Evolutionary conservation across 2,888 invertebrate species (phyloP), one percentile per base, ranked within the genome.

Genomic region (Apotomis turbidana): DNA sequence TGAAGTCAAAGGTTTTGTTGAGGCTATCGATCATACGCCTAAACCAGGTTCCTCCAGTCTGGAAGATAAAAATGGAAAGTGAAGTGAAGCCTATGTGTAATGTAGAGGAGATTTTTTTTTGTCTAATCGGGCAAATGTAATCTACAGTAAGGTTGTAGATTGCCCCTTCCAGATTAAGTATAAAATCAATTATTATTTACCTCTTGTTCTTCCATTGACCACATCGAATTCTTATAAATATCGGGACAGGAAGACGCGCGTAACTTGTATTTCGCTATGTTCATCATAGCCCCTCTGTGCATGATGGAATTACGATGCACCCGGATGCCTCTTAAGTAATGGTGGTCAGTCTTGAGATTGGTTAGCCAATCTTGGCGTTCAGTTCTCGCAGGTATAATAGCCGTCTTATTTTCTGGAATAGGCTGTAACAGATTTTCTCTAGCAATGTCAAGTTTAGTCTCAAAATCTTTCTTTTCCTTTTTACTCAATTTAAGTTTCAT

Each of bases 231-330:
- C 77, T 95, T 95, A 83, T 96, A 97, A 82, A 98, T 97, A 87
- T 98, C 97, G 0, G 98, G 98, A 85, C 98, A 98, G 60, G 98
- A 98, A n/a, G 97, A 97, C 1, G 98, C 97, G 67, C 97, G 93
- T 70, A 98, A 90, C 72, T 96, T 95, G 86, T 98, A 97, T 78
- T 97, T 96, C 76, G 96, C 96, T 75, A 97, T 96, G 84, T 97
- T 97, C 85, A 98, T 94, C 94, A 97, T 97, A 67, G 97, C 97
- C 36, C 97, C 97, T 58, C 97, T 95, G 87, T 97, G 97, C 94
- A 97, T 97, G 69, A 98, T 96, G 3, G 97, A 97, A 85, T 97
- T 97, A 78, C 97, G 94, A 84, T 97, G 97, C 6, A 96, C 94
- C 79, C 95, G 91, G 62, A 96, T 95, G 78, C 95, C 95, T 83